These are phyloP conservation scores for Bubo scandiacus DNA, from an alignment of 2,113 vertebrate genomes.

Conservation along the genomic window DNA sequence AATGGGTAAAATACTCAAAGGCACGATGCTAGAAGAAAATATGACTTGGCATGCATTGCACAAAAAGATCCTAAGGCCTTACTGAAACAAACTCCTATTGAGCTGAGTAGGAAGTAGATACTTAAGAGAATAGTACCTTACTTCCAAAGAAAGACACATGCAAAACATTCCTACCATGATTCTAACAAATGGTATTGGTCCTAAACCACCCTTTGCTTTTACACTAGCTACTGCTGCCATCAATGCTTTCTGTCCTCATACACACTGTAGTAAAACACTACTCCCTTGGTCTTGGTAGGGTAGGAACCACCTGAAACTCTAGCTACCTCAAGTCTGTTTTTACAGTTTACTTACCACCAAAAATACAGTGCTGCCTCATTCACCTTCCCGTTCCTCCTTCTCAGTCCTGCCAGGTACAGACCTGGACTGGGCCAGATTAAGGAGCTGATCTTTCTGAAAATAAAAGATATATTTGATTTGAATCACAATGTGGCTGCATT, in stretches of 20 bases:
- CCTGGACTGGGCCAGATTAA: not conserved
- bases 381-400: not conserved
- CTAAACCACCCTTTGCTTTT: not conserved
- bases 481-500: not conserved
- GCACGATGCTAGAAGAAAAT: not conserved
- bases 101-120: not conserved
- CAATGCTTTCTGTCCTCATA: not conserved
- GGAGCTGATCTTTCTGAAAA: not conserved
- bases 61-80: not conserved
- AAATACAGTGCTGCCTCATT: not conserved
- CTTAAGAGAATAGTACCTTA: not conserved
- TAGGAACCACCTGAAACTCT: not conserved
- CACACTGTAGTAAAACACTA: not conserved
- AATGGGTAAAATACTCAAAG: slow-evolving; percentile 20
- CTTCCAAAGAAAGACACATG: not conserved
- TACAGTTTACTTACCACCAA: not conserved
- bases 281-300: not conserved
- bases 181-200: not conserved
- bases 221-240: not conserved
- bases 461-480: not conserved
- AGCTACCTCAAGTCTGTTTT: not conserved
- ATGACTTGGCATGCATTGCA: not conserved
- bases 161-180: not conserved
- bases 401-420: not conserved
- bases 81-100: not conserved